Conservation (phyloP, 2,888 invertebrate genomes). For the Rhagonycha lutea region DNA sequence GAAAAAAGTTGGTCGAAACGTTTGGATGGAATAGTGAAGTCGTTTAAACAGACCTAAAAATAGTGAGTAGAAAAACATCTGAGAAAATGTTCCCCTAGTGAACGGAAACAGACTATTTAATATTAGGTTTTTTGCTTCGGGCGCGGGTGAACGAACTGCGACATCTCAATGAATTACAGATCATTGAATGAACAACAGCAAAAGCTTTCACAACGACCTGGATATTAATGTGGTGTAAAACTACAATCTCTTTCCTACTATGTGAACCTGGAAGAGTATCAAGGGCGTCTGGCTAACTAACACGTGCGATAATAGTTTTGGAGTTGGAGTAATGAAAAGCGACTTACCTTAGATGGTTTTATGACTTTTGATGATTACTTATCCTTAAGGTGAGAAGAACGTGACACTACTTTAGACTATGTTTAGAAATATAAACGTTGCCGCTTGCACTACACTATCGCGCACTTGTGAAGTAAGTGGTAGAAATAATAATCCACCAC, state of each 20-base stretch:
- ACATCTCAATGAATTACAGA: slow-evolving; percentile 41
- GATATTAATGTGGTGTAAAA: slow-evolving; percentile 49
- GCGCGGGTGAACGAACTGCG: slow-evolving; percentile 46
- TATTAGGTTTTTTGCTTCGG: slow-evolving; percentile 46
- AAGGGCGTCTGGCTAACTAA: slow-evolving; percentile 26
- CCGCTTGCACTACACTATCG: slow-evolving; percentile 26
- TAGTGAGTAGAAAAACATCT: slow-evolving; percentile 28
- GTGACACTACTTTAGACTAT: slow-evolving; percentile 4
- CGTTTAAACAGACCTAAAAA: slow-evolving; percentile 21
- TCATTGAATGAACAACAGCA: slow-evolving; percentile 38
- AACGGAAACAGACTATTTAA: slow-evolving; percentile 47
- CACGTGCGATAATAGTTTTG: slow-evolving; percentile 21
- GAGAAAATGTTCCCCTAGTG: slow-evolving; percentile 45
- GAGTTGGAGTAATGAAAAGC: not conserved
- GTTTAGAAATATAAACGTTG: not conserved
- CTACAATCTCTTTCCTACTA: slow-evolving; percentile 26
- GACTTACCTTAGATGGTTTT: not conserved
- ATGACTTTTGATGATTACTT: not conserved
- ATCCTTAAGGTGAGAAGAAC: slow-evolving; percentile 19
- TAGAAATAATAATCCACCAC: slow-evolving; percentile 27
- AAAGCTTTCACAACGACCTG: slow-evolving; percentile 43
- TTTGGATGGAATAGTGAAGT: not conserved
- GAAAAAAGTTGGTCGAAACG: not conserved
- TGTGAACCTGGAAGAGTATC: slow-evolving; percentile 35
- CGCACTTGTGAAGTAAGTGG: slow-evolving; percentile 24